Conservation (phyloP, 2,797 vertebrate genomes). For the Lindbergichthys nudifrons region DNA sequence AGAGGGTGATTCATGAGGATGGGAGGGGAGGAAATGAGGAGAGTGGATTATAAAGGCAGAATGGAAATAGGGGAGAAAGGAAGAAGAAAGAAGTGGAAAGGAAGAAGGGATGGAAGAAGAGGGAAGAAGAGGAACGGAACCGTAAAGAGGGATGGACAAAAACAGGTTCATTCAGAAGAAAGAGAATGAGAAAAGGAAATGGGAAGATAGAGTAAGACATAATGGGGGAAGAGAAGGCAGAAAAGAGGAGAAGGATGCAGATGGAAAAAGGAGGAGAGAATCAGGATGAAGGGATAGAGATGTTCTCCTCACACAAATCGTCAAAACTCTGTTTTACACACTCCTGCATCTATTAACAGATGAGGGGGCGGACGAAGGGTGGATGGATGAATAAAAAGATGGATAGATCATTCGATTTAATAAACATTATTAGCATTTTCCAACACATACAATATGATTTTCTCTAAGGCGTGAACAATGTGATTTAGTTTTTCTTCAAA, state of each 20-base stretch:
- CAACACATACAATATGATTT: conserved; percentile 7
- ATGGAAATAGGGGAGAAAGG: background rate
- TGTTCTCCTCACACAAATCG: conserved; percentile 1
- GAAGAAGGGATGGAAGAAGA: background rate
- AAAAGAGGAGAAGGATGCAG: too few species aligned
- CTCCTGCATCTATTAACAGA: conserved; percentile 9
- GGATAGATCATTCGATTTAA: conserved; percentile 10
- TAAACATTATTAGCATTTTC: conserved; percentile 26
- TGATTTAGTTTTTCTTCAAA: conserved; percentile 8
- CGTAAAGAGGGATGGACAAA: background rate
- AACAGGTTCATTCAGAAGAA: too few species aligned
- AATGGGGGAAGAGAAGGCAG: background rate
- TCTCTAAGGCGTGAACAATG: conserved; percentile 16
- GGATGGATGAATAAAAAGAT: background rate
- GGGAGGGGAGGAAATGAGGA: background rate
- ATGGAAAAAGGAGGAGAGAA: background rate
- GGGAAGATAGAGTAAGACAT: background rate
- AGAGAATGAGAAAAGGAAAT: background rate
- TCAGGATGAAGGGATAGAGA: background rate
- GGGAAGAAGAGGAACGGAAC: too few species aligned
- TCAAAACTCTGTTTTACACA: conserved; percentile 1
- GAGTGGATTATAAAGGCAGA: too few species aligned
- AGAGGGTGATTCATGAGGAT: too few species aligned
- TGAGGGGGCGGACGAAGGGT: conserved; percentile 1
- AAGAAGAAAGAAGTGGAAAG: background rate